Evolutionary conservation across 2,888 invertebrate species (phyloP).

Genomic region (Caenorhabditis sp.): DNA sequence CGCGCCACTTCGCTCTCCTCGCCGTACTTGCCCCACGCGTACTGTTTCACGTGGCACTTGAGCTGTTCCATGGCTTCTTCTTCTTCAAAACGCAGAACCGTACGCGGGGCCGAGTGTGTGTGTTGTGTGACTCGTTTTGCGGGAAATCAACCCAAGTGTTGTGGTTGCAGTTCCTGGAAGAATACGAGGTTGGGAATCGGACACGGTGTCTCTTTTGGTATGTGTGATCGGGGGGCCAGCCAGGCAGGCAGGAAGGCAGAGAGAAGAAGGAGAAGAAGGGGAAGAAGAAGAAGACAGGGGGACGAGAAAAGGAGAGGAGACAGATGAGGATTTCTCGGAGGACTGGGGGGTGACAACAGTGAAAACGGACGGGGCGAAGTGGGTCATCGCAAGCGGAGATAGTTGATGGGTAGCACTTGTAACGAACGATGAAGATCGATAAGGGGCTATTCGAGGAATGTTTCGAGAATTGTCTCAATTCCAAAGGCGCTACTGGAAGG

Average conservation of each 20-base stretch:
- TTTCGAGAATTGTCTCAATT: background rate
- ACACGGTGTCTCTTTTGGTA: too few relatives aligned
- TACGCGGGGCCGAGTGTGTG: background rate
- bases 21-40: conserved; percentile 82
- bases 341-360: conserved; percentile 5
- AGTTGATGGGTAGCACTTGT: conserved; percentile 54
- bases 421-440: conserved; percentile 53
- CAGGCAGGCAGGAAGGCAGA: too few relatives aligned
- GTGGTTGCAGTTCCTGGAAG: too few relatives aligned
- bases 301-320: conserved; percentile 4
- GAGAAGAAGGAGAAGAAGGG: too few relatives aligned
- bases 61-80: conserved; percentile 71
- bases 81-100: background rate
- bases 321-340: background rate
- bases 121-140: too few relatives aligned
- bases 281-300: background rate
- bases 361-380: conserved; percentile 55
- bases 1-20: conserved; percentile 77
- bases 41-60: conserved; percentile 78
- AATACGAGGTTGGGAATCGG: too few relatives aligned
- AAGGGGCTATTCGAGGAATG: conserved; percentile 33
- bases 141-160: conserved; percentile 44
- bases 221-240: too few relatives aligned
- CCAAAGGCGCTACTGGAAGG: background rate
- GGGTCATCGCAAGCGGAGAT: conserved; percentile 58